Base-by-base conservation (phyloP, 2,113 vertebrate species). In the Delphinapterus leucas region DNA sequence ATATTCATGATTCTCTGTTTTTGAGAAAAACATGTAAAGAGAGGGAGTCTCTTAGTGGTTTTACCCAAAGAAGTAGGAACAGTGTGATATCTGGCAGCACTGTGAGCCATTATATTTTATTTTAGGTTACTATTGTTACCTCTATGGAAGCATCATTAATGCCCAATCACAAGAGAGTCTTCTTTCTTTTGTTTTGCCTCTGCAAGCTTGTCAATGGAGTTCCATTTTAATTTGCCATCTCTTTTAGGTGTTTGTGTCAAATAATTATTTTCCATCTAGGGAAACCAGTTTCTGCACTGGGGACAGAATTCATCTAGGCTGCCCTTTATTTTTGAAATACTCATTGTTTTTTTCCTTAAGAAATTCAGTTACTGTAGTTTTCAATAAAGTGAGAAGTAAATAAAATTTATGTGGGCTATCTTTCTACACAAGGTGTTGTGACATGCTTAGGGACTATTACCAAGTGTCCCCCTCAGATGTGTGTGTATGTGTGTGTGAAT, bases 201-300 rank as follows among this genome's bases (percentile, higher is more conserved):
- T 53, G 11, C 8, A 83, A 63, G 4, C 12, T 88, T 65, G n/a
- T 82, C 77, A 88, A 31, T 91, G 41, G 58, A 89, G 12, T 68
- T 88, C 18, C n/a, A 31, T 90, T 93, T 93, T 71, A 17, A 81
- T 65, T 91, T 76, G 77, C 44, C 15, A 74, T 84, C 65, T 84
- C 26, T 55, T 95, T 74, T 23, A 91, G 82, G 73, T 93, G 26
- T 96, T 86, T 91, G 18, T 93, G 36, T 82, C 88, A 97, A 86
- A 74, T 95, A 85, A 96, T 96, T 87, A 55, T 65, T 89, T 91
- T 79, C 11, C 7, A 53, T 67, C 36, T 87, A 77, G 61, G 49
- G 68, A 92, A 86, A 90, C n/a, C 20, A 36, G 14, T 86, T 97
- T 38, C 15, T 85, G 25, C 26, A 80, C 4, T 86, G 13, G 80